These are phyloP conservation scores for Sebastes reedi DNA, from an alignment of 2,797 vertebrate species.

Conservation along the genomic window DNA sequence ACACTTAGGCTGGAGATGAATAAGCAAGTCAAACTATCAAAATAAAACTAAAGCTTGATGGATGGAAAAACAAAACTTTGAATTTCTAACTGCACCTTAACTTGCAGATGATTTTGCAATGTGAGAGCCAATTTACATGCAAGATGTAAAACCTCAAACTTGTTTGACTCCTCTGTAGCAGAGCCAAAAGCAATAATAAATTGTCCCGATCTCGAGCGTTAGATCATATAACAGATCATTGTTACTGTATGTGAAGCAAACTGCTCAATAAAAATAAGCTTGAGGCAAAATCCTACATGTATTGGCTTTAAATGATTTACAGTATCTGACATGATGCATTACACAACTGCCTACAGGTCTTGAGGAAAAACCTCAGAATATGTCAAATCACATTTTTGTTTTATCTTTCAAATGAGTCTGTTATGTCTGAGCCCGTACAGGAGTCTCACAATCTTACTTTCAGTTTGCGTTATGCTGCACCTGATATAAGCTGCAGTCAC, in stretches of 20 bases:
- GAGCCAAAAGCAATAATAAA: not conserved
- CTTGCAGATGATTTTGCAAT: not conserved
- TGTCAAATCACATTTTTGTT: not conserved
- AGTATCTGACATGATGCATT: not conserved
- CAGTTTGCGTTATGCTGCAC: not conserved
- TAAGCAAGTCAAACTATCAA: fast-evolving
- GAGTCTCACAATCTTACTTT: not conserved
- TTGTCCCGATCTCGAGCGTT: fast-evolving
- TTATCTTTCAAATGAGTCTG: not conserved
- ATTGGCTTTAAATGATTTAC: not conserved
- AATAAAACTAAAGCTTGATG: not conserved
- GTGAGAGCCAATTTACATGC: not conserved
- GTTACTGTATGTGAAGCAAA: not conserved
- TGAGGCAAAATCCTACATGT: not conserved
- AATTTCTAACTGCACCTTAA: not conserved
- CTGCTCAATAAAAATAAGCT: not conserved
- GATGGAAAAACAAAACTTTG: not conserved
- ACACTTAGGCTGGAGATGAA: not conserved
- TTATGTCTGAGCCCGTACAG: not conserved
- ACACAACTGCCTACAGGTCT: not conserved
- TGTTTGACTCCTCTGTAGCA: not conserved
- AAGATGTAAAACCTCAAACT: fast-evolving
- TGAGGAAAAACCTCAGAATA: not conserved
- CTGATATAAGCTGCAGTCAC: slow-evolving; percentile 38
- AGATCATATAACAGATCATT: not conserved